Conservation (phyloP, 2,888 invertebrate genomes). For the Cecidostiba fungosa region DNA sequence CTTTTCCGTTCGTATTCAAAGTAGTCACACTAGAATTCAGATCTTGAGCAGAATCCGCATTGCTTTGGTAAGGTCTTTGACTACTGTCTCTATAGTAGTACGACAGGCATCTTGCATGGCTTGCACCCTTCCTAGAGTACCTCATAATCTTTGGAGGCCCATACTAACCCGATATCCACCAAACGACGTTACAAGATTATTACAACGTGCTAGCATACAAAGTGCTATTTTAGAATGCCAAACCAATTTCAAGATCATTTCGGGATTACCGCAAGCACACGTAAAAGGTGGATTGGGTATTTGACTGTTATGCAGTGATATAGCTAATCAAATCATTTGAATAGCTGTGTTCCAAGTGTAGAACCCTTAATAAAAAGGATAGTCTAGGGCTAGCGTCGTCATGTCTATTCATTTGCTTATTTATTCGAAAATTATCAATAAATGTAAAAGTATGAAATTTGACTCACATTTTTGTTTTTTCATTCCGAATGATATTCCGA, state of each 20-base stretch:
- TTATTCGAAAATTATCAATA: no score
- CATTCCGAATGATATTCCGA: no score
- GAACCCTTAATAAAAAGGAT: no score
- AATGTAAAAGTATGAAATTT: no score
- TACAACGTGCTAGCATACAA: neutral
- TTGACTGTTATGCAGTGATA: neutral
- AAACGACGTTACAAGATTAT: neutral
- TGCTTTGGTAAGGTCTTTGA: neutral
- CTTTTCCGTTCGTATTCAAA: neutral
- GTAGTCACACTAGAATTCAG: neutral
- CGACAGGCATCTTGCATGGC: no score
- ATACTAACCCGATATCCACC: neutral
- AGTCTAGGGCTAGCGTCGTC: no score
- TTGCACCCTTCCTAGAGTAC: neutral
- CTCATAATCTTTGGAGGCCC: neutral
- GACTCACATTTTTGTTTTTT: no score
- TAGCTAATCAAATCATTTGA: neutral
- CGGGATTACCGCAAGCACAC: neutral
- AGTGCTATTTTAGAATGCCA: neutral
- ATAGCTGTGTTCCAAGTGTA: no score
- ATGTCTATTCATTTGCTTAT: no score
- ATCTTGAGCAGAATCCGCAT: neutral
- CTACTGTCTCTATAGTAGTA: neutral
- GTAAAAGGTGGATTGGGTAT: neutral
- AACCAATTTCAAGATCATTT: neutral